Evolutionary conservation across 2,888 invertebrate species (phyloP), one percentile per base, ranked within the genome.

Genomic region (Biston stratarius): DNA sequence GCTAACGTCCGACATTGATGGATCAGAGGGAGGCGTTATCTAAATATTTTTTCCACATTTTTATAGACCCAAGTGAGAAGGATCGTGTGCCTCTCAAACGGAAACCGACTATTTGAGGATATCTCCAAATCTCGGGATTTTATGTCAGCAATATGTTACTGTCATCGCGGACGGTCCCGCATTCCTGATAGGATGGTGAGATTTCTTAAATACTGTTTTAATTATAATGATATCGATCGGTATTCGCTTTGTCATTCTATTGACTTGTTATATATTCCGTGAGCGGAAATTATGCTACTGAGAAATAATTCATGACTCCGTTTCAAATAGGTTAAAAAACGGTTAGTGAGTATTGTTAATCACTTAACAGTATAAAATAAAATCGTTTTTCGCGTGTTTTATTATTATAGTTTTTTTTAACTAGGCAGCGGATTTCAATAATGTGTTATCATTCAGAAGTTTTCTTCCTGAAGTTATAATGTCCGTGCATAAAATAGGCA

Each of bases 141-240:
- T 90, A 91, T 90, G 92, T 90, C 90, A 85, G 89, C 85, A 84
- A 92, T 93, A 92, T 88, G 87, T 93, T 91, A 92, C 88, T 85
- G 87, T 88, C 90, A 80, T 71, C 75, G 83, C 86, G 84, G 85
- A 88, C 88, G 78, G 83, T 74, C 79, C 86, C 85, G 74, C 89
- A 90, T 90, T 88, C 86, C 77, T 82, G 90, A 89, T 91, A 87
- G 88, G 85, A 83, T 79, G 81, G 85, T 81, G 83, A 87, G 89
- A 92, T 90, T 89, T 87, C 85, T 84, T 89, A 85, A 89, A 89
- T 88, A 89, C 89, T 85, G 85, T 84, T 84, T 90, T 92, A 92
- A 93, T 93, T 93, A 91, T 85, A 81, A 77, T 79, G 92, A 93
- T 92, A 90, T 81, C 73, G 80, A 92, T 93, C 92, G 84, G 83